Evolutionary conservation across 2,797 vertebrate genomes (phyloP).

Genomic region (Acrossocheilus fasciatus): DNA sequence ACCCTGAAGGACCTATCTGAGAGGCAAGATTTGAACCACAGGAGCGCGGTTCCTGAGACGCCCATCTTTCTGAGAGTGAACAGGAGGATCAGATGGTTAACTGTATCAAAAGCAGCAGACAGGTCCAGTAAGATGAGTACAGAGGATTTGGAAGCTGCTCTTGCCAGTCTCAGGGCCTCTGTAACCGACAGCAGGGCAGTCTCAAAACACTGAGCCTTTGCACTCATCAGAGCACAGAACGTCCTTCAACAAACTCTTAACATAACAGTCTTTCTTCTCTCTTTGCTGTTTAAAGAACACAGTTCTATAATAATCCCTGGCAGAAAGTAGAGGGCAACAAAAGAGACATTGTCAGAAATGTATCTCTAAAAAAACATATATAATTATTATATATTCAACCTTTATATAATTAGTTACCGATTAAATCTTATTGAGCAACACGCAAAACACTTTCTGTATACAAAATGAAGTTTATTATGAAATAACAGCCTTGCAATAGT

Average conservation of each 20-base stretch:
- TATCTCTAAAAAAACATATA: background rate
- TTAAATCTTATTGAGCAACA: background rate
- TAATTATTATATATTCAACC: background rate
- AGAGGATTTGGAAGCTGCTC: too few relatives aligned
- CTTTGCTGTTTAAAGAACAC: background rate
- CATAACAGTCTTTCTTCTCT: background rate
- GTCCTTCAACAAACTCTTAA: background rate
- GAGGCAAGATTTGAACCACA: too few relatives aligned
- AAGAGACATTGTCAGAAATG: background rate
- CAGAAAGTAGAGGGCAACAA: background rate
- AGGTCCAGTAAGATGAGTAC: too few relatives aligned
- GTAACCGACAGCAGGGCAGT: too few relatives aligned
- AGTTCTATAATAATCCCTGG: background rate
- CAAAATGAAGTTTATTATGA: conserved; percentile 58
- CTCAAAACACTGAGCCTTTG: background rate
- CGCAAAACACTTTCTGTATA: background rate
- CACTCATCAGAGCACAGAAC: background rate
- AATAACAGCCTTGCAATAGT: conserved; percentile 17
- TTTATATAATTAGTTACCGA: background rate
- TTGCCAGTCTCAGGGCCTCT: too few relatives aligned
- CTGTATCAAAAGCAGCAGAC: too few relatives aligned
- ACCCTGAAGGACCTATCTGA: too few relatives aligned
- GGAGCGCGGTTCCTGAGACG: too few relatives aligned
- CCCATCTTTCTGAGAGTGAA: too few relatives aligned
- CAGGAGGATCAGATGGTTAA: too few relatives aligned